A percentile compares a stretch with the other conserved stretches of the same genome.
Conservation (phyloP, 2,797 vertebrate species). For the Chrysocyon brachyurus region DNA sequence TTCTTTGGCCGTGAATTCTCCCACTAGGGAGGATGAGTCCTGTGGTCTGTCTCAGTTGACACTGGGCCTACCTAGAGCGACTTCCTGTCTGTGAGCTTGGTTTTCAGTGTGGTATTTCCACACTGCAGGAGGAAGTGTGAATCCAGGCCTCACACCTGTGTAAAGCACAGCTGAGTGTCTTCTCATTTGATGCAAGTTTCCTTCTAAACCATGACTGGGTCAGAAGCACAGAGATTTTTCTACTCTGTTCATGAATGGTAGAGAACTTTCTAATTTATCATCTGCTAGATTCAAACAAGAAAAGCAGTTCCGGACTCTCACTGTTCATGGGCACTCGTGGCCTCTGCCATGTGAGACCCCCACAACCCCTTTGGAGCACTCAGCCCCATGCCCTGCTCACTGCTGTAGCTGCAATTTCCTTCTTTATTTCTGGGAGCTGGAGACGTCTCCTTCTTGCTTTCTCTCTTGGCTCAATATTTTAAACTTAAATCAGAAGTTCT, state of each 20-base stretch:
- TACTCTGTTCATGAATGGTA: neutral
- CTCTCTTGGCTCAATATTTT: neutral
- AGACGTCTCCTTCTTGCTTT: neutral
- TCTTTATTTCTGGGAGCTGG: neutral
- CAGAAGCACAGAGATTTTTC: too few relatives aligned
- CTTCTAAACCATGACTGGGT: neutral
- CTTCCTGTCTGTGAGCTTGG: neutral
- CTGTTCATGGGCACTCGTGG: accelerated
- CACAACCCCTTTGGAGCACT: accelerated
- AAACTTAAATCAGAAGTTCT: neutral
- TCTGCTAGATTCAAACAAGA: neutral
- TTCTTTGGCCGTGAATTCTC: neutral
- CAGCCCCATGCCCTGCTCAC: neutral
- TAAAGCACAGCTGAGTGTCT: neutral
- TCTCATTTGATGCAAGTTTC: neutral
- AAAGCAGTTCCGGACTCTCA: accelerated
- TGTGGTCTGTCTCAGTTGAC: accelerated
- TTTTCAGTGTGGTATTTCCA: accelerated
- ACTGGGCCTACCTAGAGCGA: accelerated
- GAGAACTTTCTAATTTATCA: neutral
- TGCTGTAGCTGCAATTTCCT: neutral
- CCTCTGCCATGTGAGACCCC: neutral
- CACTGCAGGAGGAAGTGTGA: accelerated
- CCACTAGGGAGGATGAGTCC: accelerated
- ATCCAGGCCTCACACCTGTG: too few relatives aligned